Evolutionary conservation across 2,888 invertebrate genomes (phyloP).

Genomic region (Aplocera efformata): DNA sequence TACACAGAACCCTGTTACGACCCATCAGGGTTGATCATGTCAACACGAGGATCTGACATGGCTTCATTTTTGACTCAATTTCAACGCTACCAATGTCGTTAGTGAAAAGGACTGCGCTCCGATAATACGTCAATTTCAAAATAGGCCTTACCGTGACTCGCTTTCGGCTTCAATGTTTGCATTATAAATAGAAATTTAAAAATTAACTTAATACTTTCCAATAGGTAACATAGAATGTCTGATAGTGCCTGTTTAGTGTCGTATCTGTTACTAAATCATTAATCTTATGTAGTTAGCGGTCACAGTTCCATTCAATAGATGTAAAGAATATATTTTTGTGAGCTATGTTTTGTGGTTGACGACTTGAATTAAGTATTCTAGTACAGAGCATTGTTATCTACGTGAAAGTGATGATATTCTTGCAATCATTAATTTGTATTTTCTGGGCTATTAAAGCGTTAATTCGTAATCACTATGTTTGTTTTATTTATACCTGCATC

Average conservation of each 20-base stretch:
- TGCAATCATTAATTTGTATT: conserved; percentile 76
- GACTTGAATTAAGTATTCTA: conserved; percentile 11
- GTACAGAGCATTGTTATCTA: conserved; percentile 48
- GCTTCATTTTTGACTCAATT: too few relatives aligned
- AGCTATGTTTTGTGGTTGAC: conserved; percentile 61
- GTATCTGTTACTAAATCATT: conserved; percentile 36
- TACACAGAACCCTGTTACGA: too few relatives aligned
- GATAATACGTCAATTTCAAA: too few relatives aligned
- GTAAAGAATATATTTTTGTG: conserved; percentile 71
- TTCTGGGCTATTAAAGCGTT: conserved; percentile 78
- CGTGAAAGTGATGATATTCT: conserved; percentile 63
- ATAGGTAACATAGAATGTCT: conserved; percentile 1
- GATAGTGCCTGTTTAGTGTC: conserved; percentile 31
- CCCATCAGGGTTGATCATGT: too few relatives aligned
- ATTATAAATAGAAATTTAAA: conserved; percentile 5
- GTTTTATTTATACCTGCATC: conserved; percentile 37
- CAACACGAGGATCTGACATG: too few relatives aligned
- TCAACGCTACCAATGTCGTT: too few relatives aligned
- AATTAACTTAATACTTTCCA: too few relatives aligned
- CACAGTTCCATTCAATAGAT: conserved; percentile 66
- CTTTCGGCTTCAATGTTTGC: conserved; percentile 10
- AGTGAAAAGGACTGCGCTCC: too few relatives aligned
- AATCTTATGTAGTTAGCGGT: conserved; percentile 45
- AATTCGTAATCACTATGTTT: conserved; percentile 56
- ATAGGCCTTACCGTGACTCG: too few relatives aligned